Evolutionary conservation across 2,113 vertebrate genomes (phyloP), one percentile per base, ranked within the genome.

Genomic region (Pollachius pollachius): DNA sequence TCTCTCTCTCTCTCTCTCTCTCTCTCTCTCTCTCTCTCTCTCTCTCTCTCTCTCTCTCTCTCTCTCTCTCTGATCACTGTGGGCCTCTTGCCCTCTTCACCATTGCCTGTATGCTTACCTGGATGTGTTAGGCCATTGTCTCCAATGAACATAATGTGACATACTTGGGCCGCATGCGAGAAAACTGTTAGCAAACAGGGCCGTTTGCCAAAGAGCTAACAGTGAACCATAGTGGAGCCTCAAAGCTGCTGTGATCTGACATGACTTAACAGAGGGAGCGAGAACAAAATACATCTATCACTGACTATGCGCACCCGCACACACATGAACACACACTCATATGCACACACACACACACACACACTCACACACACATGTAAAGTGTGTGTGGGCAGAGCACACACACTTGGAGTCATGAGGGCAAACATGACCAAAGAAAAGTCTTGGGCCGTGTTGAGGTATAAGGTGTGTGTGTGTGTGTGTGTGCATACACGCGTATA

Each of bases 211-310:
- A 64, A 68, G 57, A 30, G 65, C 30, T 23, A 30, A 62, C 59
- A 15, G 64, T 88, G 81, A 88, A 79, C 79, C 79, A 81, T 60
- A 61, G 52, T 71, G 52, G 25, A 77, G 84, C 76, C 83, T 90
- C 81, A 86, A 88, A 90, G 85, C 77, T 37, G 54, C 70, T 78
- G 68, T 73, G 80, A 88, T 85, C 77, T 83, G 84, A 84, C 75
- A 67, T 67, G 73, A 80, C 84, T 82, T 67, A 72, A 82, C 87
- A 82, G 85, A 87, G 76, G 83, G 70, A 76, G 81, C 70, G 76
- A 81, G 66, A 71, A 83, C 75, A 77, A 81, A 81, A 81, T 65
- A 76, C 3, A 81, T 81, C 75, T 76, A 81, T 84, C 73, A 62
- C 75, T 72, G 79, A 68, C 77, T 59, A 81, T 62, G 54, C 67